These are phyloP conservation scores for Saimiri boliviensis DNA, from an alignment of 2,113 vertebrate species.

Conservation along the genomic window DNA sequence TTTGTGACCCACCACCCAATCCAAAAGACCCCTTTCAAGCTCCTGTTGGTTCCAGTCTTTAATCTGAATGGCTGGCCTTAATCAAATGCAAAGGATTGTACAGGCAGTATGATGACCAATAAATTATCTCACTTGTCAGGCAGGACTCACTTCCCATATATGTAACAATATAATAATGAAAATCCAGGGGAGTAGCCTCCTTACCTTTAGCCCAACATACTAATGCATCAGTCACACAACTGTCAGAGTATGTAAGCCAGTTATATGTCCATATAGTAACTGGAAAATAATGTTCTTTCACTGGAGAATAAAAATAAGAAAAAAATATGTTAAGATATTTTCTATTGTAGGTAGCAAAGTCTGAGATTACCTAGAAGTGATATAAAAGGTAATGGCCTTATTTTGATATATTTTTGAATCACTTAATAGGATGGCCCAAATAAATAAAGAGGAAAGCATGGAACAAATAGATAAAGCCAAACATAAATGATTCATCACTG, in stretches of 20 bases:
- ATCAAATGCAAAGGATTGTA: background rate
- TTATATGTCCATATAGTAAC: background rate
- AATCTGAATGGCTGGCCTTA: background rate
- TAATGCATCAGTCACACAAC: background rate
- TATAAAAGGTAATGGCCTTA: background rate
- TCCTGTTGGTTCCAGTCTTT: background rate
- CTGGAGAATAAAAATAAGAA: background rate
- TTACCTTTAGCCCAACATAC: background rate
- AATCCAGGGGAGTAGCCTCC: background rate
- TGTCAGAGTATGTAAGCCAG: background rate
- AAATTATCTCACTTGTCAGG: background rate
- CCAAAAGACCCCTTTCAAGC: background rate
- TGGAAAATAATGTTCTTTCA: background rate
- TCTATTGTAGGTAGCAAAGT: background rate
- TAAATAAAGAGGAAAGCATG: background rate
- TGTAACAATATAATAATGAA: background rate
- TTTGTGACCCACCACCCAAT: background rate
- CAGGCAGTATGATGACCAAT: background rate
- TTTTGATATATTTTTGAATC: background rate
- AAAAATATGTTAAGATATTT: background rate
- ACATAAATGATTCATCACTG: background rate
- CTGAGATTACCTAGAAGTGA: background rate
- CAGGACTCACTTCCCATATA: background rate
- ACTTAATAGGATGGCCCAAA: background rate
- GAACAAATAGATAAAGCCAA: background rate